Percentiles rank a stretch among this genome's conserved stretches.
These are phyloP conservation scores for Philopedon plagiatum DNA, from an alignment of 2,888 invertebrate species.

Conservation along the genomic window DNA sequence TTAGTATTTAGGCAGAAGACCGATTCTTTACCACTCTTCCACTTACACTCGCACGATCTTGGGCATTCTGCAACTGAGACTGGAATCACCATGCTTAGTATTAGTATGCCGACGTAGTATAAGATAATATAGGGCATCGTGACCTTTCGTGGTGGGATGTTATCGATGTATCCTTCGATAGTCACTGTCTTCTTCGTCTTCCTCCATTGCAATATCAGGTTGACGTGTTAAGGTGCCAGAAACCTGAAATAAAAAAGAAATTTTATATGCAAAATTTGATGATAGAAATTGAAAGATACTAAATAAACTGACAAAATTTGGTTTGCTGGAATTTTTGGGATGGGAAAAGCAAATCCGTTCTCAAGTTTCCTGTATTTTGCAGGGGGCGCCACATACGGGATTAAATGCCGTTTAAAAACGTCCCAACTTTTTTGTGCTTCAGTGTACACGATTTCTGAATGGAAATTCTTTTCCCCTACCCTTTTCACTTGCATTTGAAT, in stretches of 20 bases:
- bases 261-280: no score
- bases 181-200: constrained; percentile 56
- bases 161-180: constrained; percentile 23
- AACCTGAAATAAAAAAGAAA: constrained; percentile 27
- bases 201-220: constrained; percentile 53
- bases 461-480: no score
- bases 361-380: no score
- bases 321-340: no score
- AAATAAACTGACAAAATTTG: no score
- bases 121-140: constrained; percentile 36
- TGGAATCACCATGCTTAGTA: constrained; percentile 66
- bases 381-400: no score
- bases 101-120: constrained; percentile 53
- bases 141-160: not conserved
- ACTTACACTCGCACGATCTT: constrained; percentile 87
- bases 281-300: no score
- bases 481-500: no score
- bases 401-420: no score
- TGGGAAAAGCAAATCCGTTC: no score
- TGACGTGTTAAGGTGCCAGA: not conserved
- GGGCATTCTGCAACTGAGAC: constrained; percentile 77
- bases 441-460: no score
- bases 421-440: no score
- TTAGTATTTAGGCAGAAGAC: constrained; percentile 85
- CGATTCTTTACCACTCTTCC: constrained; percentile 90